Evolutionary conservation across 2,113 vertebrate genomes (phyloP).

Genomic region (Tachycineta bicolor): DNA sequence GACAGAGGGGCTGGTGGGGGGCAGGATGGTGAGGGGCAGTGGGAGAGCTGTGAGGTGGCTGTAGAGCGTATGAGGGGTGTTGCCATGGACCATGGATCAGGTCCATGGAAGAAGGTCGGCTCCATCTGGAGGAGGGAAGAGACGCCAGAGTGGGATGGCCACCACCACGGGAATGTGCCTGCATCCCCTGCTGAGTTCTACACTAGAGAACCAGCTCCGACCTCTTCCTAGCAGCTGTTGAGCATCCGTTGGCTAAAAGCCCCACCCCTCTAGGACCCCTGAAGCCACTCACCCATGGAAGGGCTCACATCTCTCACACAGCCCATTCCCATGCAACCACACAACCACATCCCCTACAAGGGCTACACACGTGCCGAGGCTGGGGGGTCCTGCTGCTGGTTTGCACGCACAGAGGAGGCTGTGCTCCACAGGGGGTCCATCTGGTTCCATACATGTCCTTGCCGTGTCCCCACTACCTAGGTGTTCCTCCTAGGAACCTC

Average conservation of each 20-base stretch:
- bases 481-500: neutral
- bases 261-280: neutral
- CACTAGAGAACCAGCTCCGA: neutral
- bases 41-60: neutral
- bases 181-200: neutral
- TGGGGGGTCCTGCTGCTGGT: neutral
- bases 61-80: accelerated
- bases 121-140: neutral
- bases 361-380: neutral
- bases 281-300: neutral
- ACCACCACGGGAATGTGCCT: neutral
- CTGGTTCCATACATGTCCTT: neutral
- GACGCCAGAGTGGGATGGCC: neutral
- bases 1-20: neutral
- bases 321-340: neutral
- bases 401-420: neutral
- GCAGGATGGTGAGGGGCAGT: no score
- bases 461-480: accelerated
- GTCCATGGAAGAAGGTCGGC: neutral
- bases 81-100: neutral
- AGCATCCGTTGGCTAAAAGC: neutral
- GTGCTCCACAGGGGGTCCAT: neutral
- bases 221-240: neutral
- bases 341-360: neutral
- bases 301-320: neutral